A percentile compares a stretch with the other conserved stretches of the same genome.
phyloP scores from a whole-genome alignment of 92 coral and sea anemone genomes.

The Diadumene lineata region DNA sequence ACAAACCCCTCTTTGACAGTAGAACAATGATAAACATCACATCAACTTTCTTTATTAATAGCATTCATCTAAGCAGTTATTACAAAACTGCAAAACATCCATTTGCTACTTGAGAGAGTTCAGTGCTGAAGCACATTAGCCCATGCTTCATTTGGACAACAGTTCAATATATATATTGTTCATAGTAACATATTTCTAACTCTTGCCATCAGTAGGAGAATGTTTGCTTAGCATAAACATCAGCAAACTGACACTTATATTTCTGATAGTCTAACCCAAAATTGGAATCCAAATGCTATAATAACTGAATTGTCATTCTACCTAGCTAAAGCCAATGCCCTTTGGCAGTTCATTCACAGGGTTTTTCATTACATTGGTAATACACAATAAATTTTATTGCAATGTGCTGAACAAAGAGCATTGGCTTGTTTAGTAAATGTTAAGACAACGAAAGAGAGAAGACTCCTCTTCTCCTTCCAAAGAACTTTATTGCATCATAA shows the following conservation, averaged over 20 bases:
- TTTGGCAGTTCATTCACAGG: background rate
- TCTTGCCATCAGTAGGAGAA: background rate
- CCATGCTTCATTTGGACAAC: slow-evolving; percentile 7
- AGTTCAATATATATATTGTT: background rate
- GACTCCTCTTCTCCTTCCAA: slow-evolving; percentile 8
- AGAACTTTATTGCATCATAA: background rate
- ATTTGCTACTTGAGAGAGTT: slow-evolving; percentile 5
- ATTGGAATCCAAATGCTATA: too few relatives aligned
- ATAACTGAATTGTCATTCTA: too few relatives aligned
- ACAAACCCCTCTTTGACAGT: slow-evolving; percentile 7
- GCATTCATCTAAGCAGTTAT: slow-evolving; percentile 13
- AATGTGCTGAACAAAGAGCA: background rate
- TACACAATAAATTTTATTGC: background rate
- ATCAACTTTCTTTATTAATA: slow-evolving; percentile 22
- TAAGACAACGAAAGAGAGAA: background rate
- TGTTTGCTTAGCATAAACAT: background rate
- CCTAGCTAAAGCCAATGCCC: background rate
- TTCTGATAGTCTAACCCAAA: too few relatives aligned
- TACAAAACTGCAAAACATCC: slow-evolving; percentile 17
- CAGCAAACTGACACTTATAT: background rate
- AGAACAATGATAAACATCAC: slow-evolving; percentile 17
- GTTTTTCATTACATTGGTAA: background rate
- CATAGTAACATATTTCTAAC: background rate
- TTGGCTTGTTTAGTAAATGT: background rate
- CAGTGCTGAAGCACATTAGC: slow-evolving; percentile 18